phyloP scores from a whole-genome alignment of 1,140 invertebrate genomes.

The Lerema accius region DNA sequence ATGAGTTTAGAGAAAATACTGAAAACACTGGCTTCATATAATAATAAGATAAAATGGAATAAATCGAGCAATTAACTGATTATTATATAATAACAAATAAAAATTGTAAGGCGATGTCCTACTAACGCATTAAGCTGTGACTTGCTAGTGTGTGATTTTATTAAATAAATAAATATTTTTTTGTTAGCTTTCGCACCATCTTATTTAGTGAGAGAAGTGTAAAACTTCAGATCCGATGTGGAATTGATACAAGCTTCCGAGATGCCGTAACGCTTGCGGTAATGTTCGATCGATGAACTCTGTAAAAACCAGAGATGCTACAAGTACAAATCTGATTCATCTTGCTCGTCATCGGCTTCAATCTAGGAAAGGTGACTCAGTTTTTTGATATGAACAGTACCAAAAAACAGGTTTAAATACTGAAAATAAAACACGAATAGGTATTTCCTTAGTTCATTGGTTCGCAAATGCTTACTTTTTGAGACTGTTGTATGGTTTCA shows the following conservation, averaged over 20 bases:
- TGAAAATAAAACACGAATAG: slow-evolving; percentile 8
- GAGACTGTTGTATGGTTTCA: too few species aligned
- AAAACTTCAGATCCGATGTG: slow-evolving; percentile 6
- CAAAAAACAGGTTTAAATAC: neutral
- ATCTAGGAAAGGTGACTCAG: slow-evolving; percentile 8
- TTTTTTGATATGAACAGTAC: neutral
- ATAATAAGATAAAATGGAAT: too few species aligned
- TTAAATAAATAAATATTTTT: too few species aligned
- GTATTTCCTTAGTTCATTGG: neutral
- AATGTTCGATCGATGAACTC: slow-evolving; percentile 33
- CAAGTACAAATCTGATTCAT: slow-evolving; percentile 31
- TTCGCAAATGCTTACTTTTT: neutral
- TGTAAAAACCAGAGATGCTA: slow-evolving; percentile 24
- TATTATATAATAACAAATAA: too few species aligned
- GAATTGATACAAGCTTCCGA: slow-evolving; percentile 23
- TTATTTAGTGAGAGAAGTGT: neutral
- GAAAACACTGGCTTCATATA: too few species aligned
- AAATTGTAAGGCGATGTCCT: too few species aligned
- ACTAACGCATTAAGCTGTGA: too few species aligned
- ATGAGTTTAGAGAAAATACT: too few species aligned
- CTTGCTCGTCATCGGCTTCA: slow-evolving; percentile 16
- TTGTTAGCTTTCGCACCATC: too few species aligned
- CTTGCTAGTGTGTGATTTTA: too few species aligned
- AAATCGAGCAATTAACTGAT: too few species aligned
- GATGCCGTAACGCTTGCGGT: slow-evolving; percentile 32